Evolutionary conservation across 2,113 vertebrate species (phyloP).

Genomic region (Tenrec ecaudatus): DNA sequence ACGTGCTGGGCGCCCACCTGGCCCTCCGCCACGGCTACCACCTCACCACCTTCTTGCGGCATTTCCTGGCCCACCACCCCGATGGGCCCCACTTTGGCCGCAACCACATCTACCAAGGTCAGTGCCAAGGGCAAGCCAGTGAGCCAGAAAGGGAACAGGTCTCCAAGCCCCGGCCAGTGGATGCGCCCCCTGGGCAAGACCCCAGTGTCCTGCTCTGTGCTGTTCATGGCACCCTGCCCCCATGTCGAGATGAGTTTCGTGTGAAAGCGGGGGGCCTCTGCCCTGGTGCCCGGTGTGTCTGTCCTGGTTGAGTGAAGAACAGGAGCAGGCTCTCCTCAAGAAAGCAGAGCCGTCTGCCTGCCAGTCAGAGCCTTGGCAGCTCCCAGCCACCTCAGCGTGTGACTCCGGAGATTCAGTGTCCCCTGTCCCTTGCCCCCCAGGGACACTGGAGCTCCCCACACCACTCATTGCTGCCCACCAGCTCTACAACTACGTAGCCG

Average conservation of each 20-base stretch:
- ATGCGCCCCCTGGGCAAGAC: neutral
- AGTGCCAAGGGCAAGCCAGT: conserved; percentile 6
- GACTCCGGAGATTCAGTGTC: neutral
- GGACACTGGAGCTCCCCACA: conserved; percentile 93
- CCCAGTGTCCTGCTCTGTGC: neutral
- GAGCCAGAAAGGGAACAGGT: neutral
- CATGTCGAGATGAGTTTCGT: neutral
- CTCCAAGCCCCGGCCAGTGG: neutral
- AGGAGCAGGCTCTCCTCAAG: neutral
- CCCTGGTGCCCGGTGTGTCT: neutral
- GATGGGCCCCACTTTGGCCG: conserved; percentile 98
- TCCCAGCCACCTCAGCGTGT: neutral
- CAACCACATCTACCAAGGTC: conserved; percentile 97
- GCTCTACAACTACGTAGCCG: conserved; percentile 98
- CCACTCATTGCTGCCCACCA: conserved; percentile 97
- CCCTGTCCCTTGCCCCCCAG: conserved; percentile 80
- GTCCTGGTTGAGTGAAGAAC: neutral
- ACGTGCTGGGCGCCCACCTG: conserved; percentile 95
- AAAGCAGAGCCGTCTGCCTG: neutral
- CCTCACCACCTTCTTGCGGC: conserved; percentile 96
- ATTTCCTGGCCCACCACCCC: conserved; percentile 96
- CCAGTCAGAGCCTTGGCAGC: neutral
- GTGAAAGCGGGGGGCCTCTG: neutral
- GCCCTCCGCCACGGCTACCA: conserved; percentile 96
- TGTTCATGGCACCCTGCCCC: neutral